Evolutionary conservation across 2,113 vertebrate genomes (phyloP).

Genomic region (Natator depressus): DNA sequence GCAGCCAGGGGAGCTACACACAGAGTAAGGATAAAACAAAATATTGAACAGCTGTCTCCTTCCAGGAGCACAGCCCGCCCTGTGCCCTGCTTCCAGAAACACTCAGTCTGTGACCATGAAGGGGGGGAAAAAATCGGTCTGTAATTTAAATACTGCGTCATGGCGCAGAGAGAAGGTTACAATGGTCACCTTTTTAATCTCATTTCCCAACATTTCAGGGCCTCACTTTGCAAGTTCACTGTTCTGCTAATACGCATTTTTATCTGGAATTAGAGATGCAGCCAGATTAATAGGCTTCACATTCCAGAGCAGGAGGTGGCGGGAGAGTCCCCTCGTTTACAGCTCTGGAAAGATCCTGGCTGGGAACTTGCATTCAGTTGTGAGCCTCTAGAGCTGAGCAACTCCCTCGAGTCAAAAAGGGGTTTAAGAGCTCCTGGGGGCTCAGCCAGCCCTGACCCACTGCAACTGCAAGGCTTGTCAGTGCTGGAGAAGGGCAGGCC

Average conservation of each 20-base stretch:
- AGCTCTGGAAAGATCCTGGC: not conserved
- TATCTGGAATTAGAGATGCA: rapidly evolving
- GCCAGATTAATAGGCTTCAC: not conserved
- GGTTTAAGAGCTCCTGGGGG: too few species aligned
- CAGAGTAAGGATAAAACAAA: not conserved
- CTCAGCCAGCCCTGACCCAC: too few species aligned
- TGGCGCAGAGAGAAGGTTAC: rapidly evolving
- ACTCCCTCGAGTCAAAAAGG: too few species aligned
- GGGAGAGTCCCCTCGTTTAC: not conserved
- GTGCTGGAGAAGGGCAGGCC: too few species aligned
- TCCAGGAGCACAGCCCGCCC: rapidly evolving
- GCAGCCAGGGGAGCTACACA: rapidly evolving
- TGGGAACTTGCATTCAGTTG: not conserved
- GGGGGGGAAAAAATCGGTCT: too few species aligned
- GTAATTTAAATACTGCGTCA: rapidly evolving
- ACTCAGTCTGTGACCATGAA: too few species aligned
- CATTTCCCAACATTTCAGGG: rapidly evolving
- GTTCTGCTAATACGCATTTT: not conserved
- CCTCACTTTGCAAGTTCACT: rapidly evolving
- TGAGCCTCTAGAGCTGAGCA: too few species aligned
- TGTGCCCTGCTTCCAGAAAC: too few species aligned
- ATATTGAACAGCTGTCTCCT: not conserved
- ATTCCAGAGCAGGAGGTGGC: rapidly evolving
- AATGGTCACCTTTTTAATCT: rapidly evolving
- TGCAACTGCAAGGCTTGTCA: too few species aligned